A percentile compares a stretch with the other conserved stretches of the same genome.
Conservation (phyloP, 2,113 vertebrate species). For the Crotalus tigris region DNA sequence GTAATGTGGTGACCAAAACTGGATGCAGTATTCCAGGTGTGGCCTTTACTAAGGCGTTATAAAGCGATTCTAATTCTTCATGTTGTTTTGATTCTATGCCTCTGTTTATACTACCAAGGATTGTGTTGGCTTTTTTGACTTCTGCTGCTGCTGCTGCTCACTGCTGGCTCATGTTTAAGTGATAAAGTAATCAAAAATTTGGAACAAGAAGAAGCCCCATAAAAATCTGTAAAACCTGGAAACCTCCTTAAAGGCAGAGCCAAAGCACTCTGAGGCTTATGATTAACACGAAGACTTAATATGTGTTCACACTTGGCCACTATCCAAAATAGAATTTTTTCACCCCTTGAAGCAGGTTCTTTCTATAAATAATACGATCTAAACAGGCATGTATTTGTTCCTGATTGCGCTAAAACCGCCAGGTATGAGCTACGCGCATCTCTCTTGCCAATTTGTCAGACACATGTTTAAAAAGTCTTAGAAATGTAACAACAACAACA, state of each 20-base stretch:
- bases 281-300: slow-evolving; percentile 64
- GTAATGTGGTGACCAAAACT: background rate
- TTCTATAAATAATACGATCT: slow-evolving; percentile 77
- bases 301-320: slow-evolving; percentile 69
- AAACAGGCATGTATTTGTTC: slow-evolving; percentile 79
- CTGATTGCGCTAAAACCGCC: slow-evolving; percentile 74
- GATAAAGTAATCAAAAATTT: background rate
- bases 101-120: background rate
- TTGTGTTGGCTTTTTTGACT: background rate
- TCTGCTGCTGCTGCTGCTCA: background rate
- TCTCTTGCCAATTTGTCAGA: slow-evolving; percentile 74
- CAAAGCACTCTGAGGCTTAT: slow-evolving; percentile 54
- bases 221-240: slow-evolving; percentile 11
- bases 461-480: slow-evolving; percentile 71
- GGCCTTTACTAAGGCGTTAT: background rate
- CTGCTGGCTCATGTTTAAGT: background rate
- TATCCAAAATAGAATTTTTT: slow-evolving; percentile 68
- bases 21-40: background rate
- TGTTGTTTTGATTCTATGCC: background rate
- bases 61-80: background rate
- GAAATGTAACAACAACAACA: slow-evolving; percentile 21
- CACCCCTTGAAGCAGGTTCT: slow-evolving; percentile 67
- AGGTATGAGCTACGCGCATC: slow-evolving; percentile 73
- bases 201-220: slow-evolving; percentile 23
- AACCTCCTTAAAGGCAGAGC: slow-evolving; percentile 19